Percentiles rank a stretch among this genome's conserved stretches.
These are phyloP conservation scores for Cenopis cana DNA, from an alignment of 2,888 invertebrate genomes.

Conservation along the genomic window DNA sequence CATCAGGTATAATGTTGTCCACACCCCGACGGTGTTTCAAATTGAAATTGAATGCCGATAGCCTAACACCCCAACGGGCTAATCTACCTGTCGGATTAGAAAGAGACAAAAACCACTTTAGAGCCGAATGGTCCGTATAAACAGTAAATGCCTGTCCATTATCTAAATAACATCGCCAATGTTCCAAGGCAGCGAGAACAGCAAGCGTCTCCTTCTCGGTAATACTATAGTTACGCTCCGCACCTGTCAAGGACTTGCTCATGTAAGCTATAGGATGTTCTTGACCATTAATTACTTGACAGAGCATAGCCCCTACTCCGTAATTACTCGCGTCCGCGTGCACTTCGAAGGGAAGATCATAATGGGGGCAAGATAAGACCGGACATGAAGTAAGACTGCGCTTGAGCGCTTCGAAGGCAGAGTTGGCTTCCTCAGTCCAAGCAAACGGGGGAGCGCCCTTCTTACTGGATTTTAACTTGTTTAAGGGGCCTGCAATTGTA, in stretches of 20 bases:
- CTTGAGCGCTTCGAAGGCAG: conserved; percentile 34
- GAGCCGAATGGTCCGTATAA: no score
- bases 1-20: neutral
- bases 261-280: no score
- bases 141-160: no score
- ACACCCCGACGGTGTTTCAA: neutral
- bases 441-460: conserved; percentile 47
- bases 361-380: conserved; percentile 31
- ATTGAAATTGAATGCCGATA: neutral
- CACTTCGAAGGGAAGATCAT: conserved; percentile 23
- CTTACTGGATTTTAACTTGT: conserved; percentile 47
- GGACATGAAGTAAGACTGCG: neutral
- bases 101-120: no score
- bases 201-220: no score
- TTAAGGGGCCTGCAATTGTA: conserved; percentile 49
- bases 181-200: no score
- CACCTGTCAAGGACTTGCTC: no score
- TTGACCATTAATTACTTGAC: no score
- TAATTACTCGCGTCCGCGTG: conserved; percentile 37
- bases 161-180: no score
- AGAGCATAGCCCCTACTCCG: neutral
- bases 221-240: no score
- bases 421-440: conserved; percentile 47
- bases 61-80: no score
- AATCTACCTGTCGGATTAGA: no score